Base-by-base conservation (phyloP, 2,113 vertebrate genomes). In the Syngnathoides biaculeatus region DNA sequence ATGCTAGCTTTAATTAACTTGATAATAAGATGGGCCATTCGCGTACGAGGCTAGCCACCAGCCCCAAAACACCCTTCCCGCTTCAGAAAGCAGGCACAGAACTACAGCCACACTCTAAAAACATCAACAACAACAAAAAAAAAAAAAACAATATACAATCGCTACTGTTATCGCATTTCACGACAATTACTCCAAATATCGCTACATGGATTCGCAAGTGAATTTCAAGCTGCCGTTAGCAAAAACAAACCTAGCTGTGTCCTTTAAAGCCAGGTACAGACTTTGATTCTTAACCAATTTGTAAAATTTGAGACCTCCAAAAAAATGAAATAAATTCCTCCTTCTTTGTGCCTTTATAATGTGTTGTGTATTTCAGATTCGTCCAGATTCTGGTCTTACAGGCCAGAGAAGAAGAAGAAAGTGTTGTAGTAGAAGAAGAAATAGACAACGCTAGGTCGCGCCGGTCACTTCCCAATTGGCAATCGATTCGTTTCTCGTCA, bases 1-100 rank as follows among this genome's bases (percentile, higher is more conserved):
- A 96, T 95, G 94, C 94, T 95, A 89, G 92, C 95, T 99, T 98
- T 98, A 98, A 99, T 99, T 98, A 99, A 98, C 95, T 96, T 95
- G 95, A 97, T 98, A 98, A 99, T 96, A 95, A 96, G 95, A 96
- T 93, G 94, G 93, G 94, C 94, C 93, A 89, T 93, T 92, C 90
- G 81, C 92, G 92, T 92, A 90, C 93, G 89, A 93, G 93, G 91
- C 93, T 92, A 80, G 90, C 92, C 93, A 93, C 86, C 84, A 83
- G 87, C 88, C 65, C 56, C 61, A 64, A 61, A 62, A 72, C 68
- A 62, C 56, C 55, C 68, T 71, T 68, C 67, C 69, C 26, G 47
- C 58, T 52, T n/a, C 67, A 55, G 61, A 52, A 65, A 65, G 72
- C 72, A 78, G 71, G 62, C 71, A 43, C 65, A 39, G 55, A 56